Evolutionary conservation across 1,140 invertebrate genomes (phyloP).

Genomic region (Achatina immaculata): DNA sequence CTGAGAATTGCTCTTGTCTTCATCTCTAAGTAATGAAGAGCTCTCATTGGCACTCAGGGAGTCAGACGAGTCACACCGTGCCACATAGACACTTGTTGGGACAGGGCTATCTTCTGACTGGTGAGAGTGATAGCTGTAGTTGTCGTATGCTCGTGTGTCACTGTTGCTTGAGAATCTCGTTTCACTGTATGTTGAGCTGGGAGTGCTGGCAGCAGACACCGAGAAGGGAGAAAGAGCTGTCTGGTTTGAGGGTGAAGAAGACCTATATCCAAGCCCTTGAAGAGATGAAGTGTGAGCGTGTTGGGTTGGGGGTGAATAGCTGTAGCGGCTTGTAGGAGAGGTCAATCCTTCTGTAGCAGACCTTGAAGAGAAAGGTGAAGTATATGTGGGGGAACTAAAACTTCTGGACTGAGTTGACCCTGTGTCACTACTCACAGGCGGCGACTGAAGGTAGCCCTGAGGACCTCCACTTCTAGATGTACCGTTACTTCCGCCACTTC

Average conservation of each 20-base stretch:
- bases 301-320: neutral
- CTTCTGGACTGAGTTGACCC: neutral
- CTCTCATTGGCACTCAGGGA: slow-evolving; percentile 77
- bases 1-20: slow-evolving; percentile 76
- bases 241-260: neutral
- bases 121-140: slow-evolving; percentile 18
- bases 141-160: slow-evolving; percentile 3
- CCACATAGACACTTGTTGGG: slow-evolving; percentile 72
- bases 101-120: slow-evolving; percentile 31
- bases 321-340: slow-evolving; percentile 6
- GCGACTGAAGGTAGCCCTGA: neutral
- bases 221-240: neutral
- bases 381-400: slow-evolving; percentile 25
- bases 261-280: neutral
- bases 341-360: neutral
- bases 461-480: slow-evolving; percentile 25
- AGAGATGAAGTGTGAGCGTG: slow-evolving; percentile 1
- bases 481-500: neutral
- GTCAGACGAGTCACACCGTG: slow-evolving; percentile 77
- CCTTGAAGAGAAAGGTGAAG: slow-evolving; percentile 16
- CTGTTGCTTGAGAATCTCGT: slow-evolving; percentile 21
- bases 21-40: slow-evolving; percentile 74
- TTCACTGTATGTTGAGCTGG: slow-evolving; percentile 15
- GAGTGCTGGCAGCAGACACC: neutral
- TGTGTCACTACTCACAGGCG: neutral